These are phyloP conservation scores for Drosophila emarginata DNA, from an alignment of 2,888 invertebrate species.

Conservation along the genomic window DNA sequence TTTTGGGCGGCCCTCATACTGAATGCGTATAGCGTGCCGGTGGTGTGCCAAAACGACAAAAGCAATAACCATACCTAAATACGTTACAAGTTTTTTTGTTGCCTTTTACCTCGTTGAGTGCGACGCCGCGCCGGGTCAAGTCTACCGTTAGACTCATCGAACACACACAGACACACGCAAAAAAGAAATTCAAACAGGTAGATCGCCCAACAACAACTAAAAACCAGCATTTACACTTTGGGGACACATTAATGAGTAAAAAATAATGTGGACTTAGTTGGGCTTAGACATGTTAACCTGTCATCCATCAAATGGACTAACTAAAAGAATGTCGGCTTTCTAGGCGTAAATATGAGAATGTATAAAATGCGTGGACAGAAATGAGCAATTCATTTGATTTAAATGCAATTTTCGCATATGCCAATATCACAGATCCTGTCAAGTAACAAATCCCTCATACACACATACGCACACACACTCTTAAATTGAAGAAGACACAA, in stretches of 20 bases:
- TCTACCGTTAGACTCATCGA: constrained; percentile 61
- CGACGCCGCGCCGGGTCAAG: constrained; percentile 58
- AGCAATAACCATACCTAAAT: constrained; percentile 13
- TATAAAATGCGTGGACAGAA: background rate
- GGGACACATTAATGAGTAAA: constrained; percentile 56
- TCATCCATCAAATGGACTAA: constrained; percentile 26
- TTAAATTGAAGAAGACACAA: constrained; percentile 46
- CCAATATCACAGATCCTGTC: constrained; percentile 28
- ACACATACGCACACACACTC: background rate
- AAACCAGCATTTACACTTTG: constrained; percentile 9
- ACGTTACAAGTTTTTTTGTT: constrained; percentile 50
- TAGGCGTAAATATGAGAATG: background rate
- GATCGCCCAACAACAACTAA: constrained; percentile 13
- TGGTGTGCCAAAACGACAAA: constrained; percentile 24
- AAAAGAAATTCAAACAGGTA: constrained; percentile 63
- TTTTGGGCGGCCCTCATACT: constrained; percentile 36
- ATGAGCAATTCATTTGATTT: background rate
- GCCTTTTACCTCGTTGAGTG: constrained; percentile 23
- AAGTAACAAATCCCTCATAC: constrained; percentile 32
- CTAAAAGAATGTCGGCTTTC: background rate
- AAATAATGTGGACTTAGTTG: constrained; percentile 30
- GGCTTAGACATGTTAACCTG: constrained; percentile 16
- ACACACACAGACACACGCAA: constrained; percentile 33
- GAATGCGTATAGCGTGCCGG: constrained; percentile 54
- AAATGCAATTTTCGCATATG: constrained; percentile 26